A percentile compares a stretch with the other conserved stretches of the same genome.
Conservation (phyloP, 1,140 invertebrate species). For the Nebria ingens region DNA sequence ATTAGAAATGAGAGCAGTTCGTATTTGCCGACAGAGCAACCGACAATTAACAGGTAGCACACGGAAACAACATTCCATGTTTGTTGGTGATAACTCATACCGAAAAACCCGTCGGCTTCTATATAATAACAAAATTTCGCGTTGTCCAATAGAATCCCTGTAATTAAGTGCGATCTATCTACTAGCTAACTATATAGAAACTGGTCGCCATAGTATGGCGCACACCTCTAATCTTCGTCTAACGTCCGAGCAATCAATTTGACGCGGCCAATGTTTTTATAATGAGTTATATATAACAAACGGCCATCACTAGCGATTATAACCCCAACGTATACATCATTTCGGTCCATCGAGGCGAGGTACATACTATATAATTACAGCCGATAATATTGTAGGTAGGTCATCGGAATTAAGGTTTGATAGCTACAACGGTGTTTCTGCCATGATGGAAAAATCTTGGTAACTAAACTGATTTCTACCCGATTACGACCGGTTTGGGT, state of each 20-base stretch:
- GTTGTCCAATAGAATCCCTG: not conserved
- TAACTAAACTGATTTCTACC: not conserved
- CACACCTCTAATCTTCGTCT: not conserved
- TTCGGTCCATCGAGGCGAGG: not conserved
- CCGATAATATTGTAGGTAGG: not conserved
- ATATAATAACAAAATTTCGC: conserved; percentile 8
- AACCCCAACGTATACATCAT: not conserved
- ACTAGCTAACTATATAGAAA: not conserved
- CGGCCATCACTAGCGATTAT: not conserved
- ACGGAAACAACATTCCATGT: conserved; percentile 1
- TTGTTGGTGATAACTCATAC: not conserved
- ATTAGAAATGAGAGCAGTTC: not conserved
- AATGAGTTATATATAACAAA: no score
- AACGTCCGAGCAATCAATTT: not conserved
- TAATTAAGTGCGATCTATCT: not conserved
- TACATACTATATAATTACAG: not conserved
- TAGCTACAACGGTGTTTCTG: not conserved
- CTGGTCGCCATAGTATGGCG: not conserved
- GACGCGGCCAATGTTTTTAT: conserved; percentile 3
- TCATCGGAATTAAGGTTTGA: not conserved
- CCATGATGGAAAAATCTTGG: not conserved
- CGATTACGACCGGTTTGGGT: not conserved
- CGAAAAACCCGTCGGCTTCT: not conserved
- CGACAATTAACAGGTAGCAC: not conserved
- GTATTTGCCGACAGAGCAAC: not conserved